Percentiles rank a stretch among this genome's conserved stretches.
phyloP scores from a whole-genome alignment of 2,888 invertebrate genomes.

The Mimachlamys varia region DNA sequence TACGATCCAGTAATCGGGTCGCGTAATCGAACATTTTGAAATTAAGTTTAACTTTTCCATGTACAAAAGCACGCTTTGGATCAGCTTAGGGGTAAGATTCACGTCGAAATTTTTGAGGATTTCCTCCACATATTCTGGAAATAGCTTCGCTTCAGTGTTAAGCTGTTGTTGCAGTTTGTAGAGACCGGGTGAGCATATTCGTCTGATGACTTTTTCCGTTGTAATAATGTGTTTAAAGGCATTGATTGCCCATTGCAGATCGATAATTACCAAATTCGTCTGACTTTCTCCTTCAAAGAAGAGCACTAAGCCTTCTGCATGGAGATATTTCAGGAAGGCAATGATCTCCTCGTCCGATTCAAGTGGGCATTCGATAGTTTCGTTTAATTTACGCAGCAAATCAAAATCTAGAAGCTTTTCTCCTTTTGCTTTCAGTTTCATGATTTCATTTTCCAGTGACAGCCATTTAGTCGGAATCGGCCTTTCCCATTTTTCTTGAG shows the following conservation, averaged over 20 bases:
- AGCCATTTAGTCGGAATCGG: not conserved
- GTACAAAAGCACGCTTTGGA: not conserved
- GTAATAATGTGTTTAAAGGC: not conserved
- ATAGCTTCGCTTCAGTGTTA: not conserved
- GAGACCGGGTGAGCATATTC: not conserved
- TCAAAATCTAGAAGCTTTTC: not conserved
- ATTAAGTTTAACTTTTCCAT: not conserved
- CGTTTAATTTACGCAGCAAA: not conserved
- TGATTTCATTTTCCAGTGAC: not conserved
- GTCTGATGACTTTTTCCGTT: not conserved
- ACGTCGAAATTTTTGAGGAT: not conserved
- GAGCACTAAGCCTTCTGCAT: slow-evolving; percentile 8
- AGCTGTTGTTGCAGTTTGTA: not conserved
- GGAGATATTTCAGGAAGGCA: not conserved
- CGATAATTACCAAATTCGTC: not conserved
- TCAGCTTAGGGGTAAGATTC: not conserved
- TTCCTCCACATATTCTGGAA: slow-evolving; percentile 4
- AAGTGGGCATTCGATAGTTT: not conserved
- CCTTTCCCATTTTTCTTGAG: slow-evolving; percentile 5
- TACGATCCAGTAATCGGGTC: not conserved
- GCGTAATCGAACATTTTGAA: not conserved
- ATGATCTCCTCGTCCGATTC: not conserved
- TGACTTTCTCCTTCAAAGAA: not conserved
- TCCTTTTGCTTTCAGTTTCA: slow-evolving; percentile 12
- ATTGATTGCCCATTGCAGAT: slow-evolving; percentile 13